phyloP scores from a whole-genome alignment of 2,888 invertebrate species.

The Drosophila kanekoi region DNA sequence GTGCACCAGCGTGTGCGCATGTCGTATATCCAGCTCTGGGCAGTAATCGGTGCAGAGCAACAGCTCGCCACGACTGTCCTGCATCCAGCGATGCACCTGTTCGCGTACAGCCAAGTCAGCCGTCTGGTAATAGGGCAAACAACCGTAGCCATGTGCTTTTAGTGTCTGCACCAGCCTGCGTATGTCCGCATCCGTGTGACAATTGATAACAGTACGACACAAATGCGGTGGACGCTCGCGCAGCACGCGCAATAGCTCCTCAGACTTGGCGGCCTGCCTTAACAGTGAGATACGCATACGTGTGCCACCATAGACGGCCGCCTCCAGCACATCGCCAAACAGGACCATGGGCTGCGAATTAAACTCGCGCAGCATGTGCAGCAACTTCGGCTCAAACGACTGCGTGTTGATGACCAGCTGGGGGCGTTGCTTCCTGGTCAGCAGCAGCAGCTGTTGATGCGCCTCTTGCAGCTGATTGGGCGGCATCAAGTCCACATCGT shows the following conservation, averaged over 20 bases:
- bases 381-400: slow-evolving; percentile 13
- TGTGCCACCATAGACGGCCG: slow-evolving; percentile 58
- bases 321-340: slow-evolving; percentile 67
- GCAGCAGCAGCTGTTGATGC: slow-evolving; percentile 11
- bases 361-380: slow-evolving; percentile 22
- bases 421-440: slow-evolving; percentile 10
- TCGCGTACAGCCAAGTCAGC: slow-evolving; percentile 25
- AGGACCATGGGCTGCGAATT: slow-evolving; percentile 43
- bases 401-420: slow-evolving; percentile 56
- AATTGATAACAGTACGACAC: slow-evolving; percentile 56
- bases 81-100: slow-evolving; percentile 45
- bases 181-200: slow-evolving; percentile 52
- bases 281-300: slow-evolving; percentile 36
- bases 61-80: slow-evolving; percentile 24
- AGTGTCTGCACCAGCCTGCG: slow-evolving; percentile 21
- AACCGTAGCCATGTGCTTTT: slow-evolving; percentile 3
- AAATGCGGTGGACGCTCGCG: slow-evolving; percentile 43
- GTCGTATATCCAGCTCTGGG: slow-evolving; percentile 58
- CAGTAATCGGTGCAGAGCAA: slow-evolving; percentile 62
- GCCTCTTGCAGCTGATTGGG: slow-evolving; percentile 17
- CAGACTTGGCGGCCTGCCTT: slow-evolving; percentile 16
- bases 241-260: slow-evolving; percentile 30
- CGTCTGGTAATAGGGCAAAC: slow-evolving; percentile 58
- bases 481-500: slow-evolving; percentile 62
- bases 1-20: slow-evolving; percentile 60